Conservation (phyloP, 2,888 invertebrate genomes). For the Platycheirus rosarum region DNA sequence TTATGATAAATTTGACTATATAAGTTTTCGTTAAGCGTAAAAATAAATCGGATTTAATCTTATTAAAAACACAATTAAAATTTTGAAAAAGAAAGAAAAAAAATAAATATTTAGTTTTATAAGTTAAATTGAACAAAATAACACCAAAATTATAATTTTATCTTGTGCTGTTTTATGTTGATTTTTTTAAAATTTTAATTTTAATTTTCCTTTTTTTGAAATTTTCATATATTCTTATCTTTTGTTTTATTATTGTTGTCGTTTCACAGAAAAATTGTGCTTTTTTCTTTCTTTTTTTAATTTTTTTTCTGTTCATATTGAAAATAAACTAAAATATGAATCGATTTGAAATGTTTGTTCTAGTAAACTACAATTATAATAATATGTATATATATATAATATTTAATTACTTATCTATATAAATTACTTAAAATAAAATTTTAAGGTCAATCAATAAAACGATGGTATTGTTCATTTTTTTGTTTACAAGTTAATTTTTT, state of each 20-base stretch:
- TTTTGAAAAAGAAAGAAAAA: constrained; percentile 2
- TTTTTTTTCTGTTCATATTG: constrained; percentile 36
- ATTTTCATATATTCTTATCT: constrained; percentile 4
- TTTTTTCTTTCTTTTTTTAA: constrained; percentile 21
- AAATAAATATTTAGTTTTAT: no score
- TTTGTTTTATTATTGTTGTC: constrained; percentile 59
- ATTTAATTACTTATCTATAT: constrained; percentile 42
- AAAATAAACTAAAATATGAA: constrained; percentile 48
- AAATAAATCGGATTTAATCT: constrained; percentile 20
- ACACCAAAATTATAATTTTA: constrained; percentile 16
- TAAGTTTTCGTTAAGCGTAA: constrained; percentile 43
- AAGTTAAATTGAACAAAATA: not conserved
- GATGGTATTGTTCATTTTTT: constrained; percentile 60
- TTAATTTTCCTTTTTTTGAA: constrained; percentile 4
- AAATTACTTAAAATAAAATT: constrained; percentile 47
- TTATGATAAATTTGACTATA: constrained; percentile 50
- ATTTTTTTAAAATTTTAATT: constrained; percentile 31
- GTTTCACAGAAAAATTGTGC: constrained; percentile 68
- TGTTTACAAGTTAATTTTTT: constrained; percentile 38
- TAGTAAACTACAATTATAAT: constrained; percentile 45
- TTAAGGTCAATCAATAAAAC: constrained; percentile 52
- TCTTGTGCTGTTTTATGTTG: constrained; percentile 54
- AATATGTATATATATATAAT: constrained; percentile 66
- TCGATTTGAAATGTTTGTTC: constrained; percentile 44
- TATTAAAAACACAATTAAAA: not conserved